Conservation (phyloP, 1,140 invertebrate genomes). For the Stegodyphus mimosarum region DNA sequence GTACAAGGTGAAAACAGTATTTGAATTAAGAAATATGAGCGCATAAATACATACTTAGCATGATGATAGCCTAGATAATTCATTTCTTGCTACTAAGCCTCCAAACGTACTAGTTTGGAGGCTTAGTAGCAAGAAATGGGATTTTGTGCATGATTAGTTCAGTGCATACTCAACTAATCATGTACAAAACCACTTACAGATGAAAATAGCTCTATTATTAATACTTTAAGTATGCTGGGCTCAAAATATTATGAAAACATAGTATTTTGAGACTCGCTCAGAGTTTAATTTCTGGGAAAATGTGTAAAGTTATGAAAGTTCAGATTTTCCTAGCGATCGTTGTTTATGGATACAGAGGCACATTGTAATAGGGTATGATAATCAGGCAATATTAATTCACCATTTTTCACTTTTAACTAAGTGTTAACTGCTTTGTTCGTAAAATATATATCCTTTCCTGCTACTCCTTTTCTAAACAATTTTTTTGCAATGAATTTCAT, state of each 20-base stretch:
- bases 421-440: constrained; percentile 33
- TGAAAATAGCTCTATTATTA: constrained; percentile 33
- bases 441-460: constrained; percentile 35
- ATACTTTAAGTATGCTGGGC: constrained; percentile 56
- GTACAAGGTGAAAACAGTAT: constrained; percentile 26
- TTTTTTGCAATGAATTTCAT: background rate
- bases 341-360: constrained; percentile 44
- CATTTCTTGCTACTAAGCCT: background rate
- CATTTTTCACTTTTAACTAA: constrained; percentile 29
- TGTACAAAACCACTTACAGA: constrained; percentile 2
- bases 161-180: background rate
- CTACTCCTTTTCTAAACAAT: background rate
- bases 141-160: too few species aligned
- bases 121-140: too few species aligned
- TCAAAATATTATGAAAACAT: constrained; percentile 40
- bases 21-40: background rate
- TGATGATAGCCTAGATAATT: background rate
- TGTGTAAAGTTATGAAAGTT: constrained; percentile 38
- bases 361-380: constrained; percentile 27
- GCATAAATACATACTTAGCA: background rate
- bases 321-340: constrained; percentile 22
- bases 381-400: constrained; percentile 16
- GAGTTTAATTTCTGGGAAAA: constrained; percentile 1
- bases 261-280: too few species aligned
- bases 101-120: too few species aligned